Evolutionary conservation across 2,113 vertebrate species (phyloP).

Genomic region (Hippocampus barbouri): DNA sequence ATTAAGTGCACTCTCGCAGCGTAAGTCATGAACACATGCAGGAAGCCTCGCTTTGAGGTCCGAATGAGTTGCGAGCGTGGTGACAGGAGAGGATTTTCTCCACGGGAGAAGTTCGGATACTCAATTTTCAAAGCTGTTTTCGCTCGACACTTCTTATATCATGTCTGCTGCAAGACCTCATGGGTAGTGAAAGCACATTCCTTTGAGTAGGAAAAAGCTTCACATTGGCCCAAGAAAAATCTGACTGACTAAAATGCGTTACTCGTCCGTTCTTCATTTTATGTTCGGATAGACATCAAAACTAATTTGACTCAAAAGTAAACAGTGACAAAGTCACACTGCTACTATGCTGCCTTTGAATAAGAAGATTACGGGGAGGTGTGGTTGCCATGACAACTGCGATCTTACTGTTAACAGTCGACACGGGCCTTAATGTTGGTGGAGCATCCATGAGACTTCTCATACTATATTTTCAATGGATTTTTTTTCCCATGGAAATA

Average conservation of each 20-base stretch:
- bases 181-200: background rate
- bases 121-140: background rate
- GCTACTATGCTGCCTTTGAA: too few species aligned
- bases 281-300: background rate
- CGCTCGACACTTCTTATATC: background rate
- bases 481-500: too few species aligned
- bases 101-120: background rate
- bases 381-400: too few species aligned
- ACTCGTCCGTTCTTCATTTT: background rate
- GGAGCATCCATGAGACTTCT: too few species aligned
- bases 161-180: background rate
- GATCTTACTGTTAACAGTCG: too few species aligned
- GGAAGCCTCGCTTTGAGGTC: background rate
- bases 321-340: too few species aligned
- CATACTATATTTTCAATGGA: too few species aligned
- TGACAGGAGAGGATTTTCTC: background rate
- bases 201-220: background rate
- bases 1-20: background rate
- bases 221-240: too few species aligned
- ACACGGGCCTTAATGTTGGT: too few species aligned
- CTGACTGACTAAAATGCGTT: too few species aligned
- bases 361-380: too few species aligned
- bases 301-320: too few species aligned
- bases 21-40: constrained; percentile 3
- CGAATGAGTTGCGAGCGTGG: constrained; percentile 8